Evolutionary conservation across 2,888 invertebrate species (phyloP).

Genomic region (Pristionchus maxplancki): DNA sequence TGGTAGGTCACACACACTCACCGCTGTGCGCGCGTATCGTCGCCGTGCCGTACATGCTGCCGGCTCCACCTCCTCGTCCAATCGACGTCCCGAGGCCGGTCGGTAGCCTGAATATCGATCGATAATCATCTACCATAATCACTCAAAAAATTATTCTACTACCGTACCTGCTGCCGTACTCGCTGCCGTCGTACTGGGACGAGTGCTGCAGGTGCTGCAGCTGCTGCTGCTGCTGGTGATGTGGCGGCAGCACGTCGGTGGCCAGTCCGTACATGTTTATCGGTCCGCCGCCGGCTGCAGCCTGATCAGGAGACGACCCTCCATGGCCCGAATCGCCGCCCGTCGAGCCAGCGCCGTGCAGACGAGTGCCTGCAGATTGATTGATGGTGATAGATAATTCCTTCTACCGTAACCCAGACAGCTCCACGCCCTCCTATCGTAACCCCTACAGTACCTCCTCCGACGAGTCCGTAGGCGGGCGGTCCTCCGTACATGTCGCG

Average conservation of each 20-base stretch:
- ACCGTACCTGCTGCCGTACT: conserved; percentile 31
- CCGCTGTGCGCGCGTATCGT: conserved; percentile 4
- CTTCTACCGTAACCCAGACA: not conserved
- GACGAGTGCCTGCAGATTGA: not conserved
- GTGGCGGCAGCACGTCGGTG: conserved; percentile 69
- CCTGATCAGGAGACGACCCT: conserved; percentile 50
- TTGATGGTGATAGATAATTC: no score
- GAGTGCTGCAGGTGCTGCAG: not conserved
- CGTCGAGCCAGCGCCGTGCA: conserved; percentile 3
- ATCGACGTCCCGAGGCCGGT: conserved; percentile 31
- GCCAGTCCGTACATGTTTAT: conserved; percentile 72
- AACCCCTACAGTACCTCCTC: conserved; percentile 28
- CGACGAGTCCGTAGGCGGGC: conserved; percentile 63
- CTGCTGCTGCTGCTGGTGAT: not conserved
- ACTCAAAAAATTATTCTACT: not conserved
- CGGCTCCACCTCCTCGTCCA: not conserved
- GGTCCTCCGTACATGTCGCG: conserved; percentile 57
- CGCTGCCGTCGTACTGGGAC: conserved; percentile 19
- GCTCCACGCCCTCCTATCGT: not conserved
- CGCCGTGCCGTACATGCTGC: conserved; percentile 46
- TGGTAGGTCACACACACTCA: no score
- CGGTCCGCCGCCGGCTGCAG: not conserved
- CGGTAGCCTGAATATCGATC: not conserved
- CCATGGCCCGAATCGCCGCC: conserved; percentile 55
- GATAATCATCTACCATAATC: not conserved